phyloP scores from a whole-genome alignment of 2,797 vertebrate genomes.

The Micropoecilia bifurca region DNA sequence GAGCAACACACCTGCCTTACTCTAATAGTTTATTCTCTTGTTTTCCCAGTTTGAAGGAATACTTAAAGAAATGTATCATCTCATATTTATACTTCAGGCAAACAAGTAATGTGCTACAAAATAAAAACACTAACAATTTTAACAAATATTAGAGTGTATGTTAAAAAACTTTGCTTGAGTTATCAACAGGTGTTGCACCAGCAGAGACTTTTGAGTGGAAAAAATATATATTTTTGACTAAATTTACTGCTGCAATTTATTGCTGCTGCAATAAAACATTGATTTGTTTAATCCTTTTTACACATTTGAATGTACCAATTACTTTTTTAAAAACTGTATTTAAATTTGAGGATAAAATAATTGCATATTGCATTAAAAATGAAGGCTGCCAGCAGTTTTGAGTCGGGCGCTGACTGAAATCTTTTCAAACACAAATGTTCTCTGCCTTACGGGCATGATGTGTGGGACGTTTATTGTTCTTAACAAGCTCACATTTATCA shows the following conservation, averaged over 20 bases:
- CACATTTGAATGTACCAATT: neutral
- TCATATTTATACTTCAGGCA: neutral
- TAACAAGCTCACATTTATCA: neutral
- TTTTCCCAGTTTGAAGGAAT: neutral
- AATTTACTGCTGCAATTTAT: neutral
- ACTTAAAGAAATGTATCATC: neutral
- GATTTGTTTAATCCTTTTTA: neutral
- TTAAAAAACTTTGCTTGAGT: neutral
- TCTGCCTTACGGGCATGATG: neutral
- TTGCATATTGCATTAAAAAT: neutral
- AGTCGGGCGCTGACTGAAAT: neutral
- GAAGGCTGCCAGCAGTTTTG: neutral
- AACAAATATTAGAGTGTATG: neutral
- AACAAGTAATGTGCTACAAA: neutral
- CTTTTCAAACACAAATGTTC: neutral
- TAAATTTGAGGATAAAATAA: neutral
- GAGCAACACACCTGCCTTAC: neutral
- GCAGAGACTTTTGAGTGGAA: neutral
- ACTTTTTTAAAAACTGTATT: neutral
- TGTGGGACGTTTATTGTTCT: neutral
- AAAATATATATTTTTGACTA: neutral
- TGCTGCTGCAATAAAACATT: neutral
- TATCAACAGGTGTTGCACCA: neutral
- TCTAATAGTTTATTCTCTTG: neutral
- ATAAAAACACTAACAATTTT: neutral